Percentiles rank a stretch among this genome's conserved stretches.
Evolutionary conservation across 2,113 vertebrate genomes (phyloP).

Genomic region (Plecturocebus donacophilus): DNA sequence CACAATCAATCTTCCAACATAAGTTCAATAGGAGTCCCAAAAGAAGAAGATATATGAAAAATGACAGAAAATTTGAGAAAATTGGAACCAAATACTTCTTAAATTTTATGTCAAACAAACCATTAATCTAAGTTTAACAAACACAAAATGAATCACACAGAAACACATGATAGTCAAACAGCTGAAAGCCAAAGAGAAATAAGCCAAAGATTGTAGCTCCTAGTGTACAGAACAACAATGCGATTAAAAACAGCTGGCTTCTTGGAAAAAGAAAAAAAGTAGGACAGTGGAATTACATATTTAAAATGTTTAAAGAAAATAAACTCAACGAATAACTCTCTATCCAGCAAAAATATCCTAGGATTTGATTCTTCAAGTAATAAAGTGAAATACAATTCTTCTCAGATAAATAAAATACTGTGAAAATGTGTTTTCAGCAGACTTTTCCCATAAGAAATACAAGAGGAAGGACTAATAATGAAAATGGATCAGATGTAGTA

Average conservation of each 20-base stretch:
- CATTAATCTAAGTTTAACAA: not conserved
- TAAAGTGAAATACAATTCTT: not conserved
- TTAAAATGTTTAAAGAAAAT: not conserved
- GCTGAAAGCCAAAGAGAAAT: not conserved
- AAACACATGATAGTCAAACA: not conserved
- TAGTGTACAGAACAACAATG: not conserved
- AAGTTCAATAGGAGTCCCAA: not conserved
- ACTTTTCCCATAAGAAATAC: not conserved
- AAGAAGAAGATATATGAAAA: not conserved
- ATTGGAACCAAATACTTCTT: not conserved
- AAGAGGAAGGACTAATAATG: not conserved
- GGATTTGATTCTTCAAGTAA: not conserved
- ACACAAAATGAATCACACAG: not conserved
- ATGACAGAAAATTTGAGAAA: not conserved
- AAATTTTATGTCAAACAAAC: not conserved
- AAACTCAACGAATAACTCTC: not conserved
- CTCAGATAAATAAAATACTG: not conserved
- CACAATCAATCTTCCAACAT: not conserved
- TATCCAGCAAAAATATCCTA: not conserved
- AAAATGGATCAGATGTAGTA: not conserved
- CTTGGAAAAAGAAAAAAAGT: not conserved
- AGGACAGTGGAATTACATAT: not conserved
- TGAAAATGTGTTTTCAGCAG: not conserved
- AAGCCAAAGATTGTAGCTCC: not conserved
- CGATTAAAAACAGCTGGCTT: not conserved